Evolutionary conservation across 2,888 invertebrate species (phyloP), one percentile per base, ranked within the genome.

Genomic region (Polia nebulosa): DNA sequence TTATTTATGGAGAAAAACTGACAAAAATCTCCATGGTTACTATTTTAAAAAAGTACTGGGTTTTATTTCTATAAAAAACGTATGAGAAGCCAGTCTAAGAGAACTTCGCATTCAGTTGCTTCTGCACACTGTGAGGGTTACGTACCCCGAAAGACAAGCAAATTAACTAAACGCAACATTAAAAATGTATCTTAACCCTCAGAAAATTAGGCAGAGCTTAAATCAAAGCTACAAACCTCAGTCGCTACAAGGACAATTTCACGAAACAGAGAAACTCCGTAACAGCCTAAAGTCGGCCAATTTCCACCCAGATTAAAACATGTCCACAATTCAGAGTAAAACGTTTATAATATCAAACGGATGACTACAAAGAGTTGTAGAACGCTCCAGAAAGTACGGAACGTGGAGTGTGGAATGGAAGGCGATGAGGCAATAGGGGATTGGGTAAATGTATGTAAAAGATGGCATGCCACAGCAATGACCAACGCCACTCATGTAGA

Each of bases 311-410:
- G 71, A 76, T 82, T 76, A 81, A 81, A 80, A 70, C 70, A 70
- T 70, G 65, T 58, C 75, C 70, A 76, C 76, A 60, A 72, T 79
- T 51, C 62, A 69, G 70, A 73, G 63, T 76, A 78, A 79, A 84
- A 75, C 80, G 87, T 90, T 89, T 88, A 89, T 90, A 89, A 88
- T 89, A 88, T 88, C 88, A 88, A 85, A 78, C 76, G 70, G 71
- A 78, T 88, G 90, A 89, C 89, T 85, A 87, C 90, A 90, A 89
- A 90, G 89, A 85, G 82, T 86, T 69, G 67, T 58, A 69, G 64
- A 82, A 77, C 73, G 74, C 44, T 69, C 45, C 75, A 80, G 76
- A 80, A 78, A 78, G 73, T 69, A 71, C 57, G 8, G 17, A 52
- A 62, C 66, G 2, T 13, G 25, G 57, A 77, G 47, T 11, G 0